These are phyloP conservation scores for Hydropsyche tenuis DNA, from an alignment of 1,140 invertebrate genomes.

Conservation along the genomic window DNA sequence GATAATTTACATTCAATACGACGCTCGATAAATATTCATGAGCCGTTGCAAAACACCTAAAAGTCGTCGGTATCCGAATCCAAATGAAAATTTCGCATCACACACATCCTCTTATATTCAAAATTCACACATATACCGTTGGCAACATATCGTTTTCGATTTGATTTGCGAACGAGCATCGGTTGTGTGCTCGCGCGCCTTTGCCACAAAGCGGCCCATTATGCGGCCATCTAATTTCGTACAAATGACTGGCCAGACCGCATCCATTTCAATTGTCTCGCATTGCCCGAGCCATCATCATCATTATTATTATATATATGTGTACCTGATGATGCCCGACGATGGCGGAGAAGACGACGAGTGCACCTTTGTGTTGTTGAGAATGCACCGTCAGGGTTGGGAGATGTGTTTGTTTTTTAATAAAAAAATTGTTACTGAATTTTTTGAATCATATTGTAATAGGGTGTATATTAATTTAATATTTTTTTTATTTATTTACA, in stretches of 20 bases:
- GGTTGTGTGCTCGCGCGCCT: constrained; percentile 21
- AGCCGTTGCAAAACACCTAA: too few species aligned
- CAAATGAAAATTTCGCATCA: too few species aligned
- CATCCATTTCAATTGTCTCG: constrained; percentile 41
- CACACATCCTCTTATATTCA: too few species aligned
- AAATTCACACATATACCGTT: too few species aligned
- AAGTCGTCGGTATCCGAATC: too few species aligned
- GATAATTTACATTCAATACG: too few species aligned
- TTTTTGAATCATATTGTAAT: too few species aligned
- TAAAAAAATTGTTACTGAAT: too few species aligned
- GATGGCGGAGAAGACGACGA: not conserved
- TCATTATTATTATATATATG: constrained; percentile 16
- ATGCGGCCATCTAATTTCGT: constrained; percentile 39
- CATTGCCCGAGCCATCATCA: constrained; percentile 9
- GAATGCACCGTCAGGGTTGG: constrained; percentile 2
- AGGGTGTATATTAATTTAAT: too few species aligned
- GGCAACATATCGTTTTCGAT: not conserved
- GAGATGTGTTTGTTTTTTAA: too few species aligned
- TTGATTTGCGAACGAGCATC: not conserved
- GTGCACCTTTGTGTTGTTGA: constrained; percentile 28
- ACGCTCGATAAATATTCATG: too few species aligned
- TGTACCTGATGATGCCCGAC: constrained; percentile 25
- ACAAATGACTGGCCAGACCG: constrained; percentile 32
- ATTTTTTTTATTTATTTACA: too few species aligned
- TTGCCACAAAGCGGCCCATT: constrained; percentile 33